These are phyloP conservation scores for Blastobasis adustella DNA, from an alignment of 2,888 invertebrate genomes.

Conservation along the genomic window DNA sequence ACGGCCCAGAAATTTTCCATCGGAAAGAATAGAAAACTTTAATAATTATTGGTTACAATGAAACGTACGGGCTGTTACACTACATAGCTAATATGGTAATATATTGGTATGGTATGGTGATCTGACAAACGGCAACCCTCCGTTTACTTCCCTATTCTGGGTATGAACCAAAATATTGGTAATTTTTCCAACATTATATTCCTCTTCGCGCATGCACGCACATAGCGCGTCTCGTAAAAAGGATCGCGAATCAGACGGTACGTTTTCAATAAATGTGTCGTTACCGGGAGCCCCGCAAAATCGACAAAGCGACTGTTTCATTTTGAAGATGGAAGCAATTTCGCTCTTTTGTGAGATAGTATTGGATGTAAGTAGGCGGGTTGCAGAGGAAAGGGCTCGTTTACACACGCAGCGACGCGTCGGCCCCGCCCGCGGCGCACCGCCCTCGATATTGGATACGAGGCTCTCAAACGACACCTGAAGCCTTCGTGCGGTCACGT, in stretches of 20 bases:
- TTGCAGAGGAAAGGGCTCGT: constrained; percentile 16
- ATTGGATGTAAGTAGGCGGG: constrained; percentile 56
- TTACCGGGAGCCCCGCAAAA: constrained; percentile 50
- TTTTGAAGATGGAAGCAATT: constrained; percentile 60
- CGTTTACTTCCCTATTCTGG: no score
- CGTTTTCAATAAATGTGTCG: constrained; percentile 57
- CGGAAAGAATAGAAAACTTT: no score
- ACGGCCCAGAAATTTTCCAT: no score
- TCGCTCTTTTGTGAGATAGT: constrained; percentile 56
- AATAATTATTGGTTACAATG: no score
- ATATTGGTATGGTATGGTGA: no score
- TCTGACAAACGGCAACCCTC: no score
- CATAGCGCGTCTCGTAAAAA: constrained; percentile 30
- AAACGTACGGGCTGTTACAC: no score
- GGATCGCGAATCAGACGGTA: constrained; percentile 38
- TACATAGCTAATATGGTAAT: no score
- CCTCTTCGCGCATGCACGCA: constrained; percentile 5
- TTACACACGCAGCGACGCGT: constrained; percentile 23
- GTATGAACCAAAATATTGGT: no score
- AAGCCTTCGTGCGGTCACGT: no score
- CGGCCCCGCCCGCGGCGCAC: constrained; percentile 9
- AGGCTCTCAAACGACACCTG: no score
- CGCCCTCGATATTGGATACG: constrained; percentile 18
- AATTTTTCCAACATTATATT: no score
- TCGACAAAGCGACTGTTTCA: constrained; percentile 62